phyloP scores from a whole-genome alignment of 2,888 invertebrate genomes.

The Cerceris rybyensis region DNA sequence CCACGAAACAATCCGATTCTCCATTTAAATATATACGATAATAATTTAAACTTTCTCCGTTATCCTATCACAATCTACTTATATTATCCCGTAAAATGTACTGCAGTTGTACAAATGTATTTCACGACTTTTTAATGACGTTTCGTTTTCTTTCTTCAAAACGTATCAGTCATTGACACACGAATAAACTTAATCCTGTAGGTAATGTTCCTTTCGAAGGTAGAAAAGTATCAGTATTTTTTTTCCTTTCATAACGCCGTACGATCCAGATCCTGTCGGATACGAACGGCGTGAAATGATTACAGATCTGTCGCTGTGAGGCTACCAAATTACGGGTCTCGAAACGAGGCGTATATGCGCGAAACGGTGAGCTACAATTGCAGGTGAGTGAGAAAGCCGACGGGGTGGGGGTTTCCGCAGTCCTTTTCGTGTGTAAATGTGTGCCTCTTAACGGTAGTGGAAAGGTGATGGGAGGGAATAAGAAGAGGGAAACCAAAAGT shows the following conservation, averaged over 20 bases:
- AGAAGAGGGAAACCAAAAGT: not conserved
- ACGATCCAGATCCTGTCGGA: constrained; percentile 23
- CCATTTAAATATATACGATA: no score
- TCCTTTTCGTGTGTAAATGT: not conserved
- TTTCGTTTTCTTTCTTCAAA: no score
- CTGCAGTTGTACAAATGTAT: no score
- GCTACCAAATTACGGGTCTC: constrained; percentile 43
- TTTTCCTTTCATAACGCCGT: not conserved
- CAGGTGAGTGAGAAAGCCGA: not conserved
- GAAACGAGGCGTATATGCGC: constrained; percentile 23
- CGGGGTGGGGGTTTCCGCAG: constrained; percentile 5
- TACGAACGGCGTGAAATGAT: constrained; percentile 40
- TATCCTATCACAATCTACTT: no score
- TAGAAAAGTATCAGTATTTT: no score
- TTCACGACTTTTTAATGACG: no score
- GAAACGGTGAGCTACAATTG: constrained; percentile 29
- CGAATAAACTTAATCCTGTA: no score
- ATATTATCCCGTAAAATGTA: no score
- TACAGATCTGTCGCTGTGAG: constrained; percentile 49
- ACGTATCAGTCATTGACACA: no score
- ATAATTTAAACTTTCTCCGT: no score
- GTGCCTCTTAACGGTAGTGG: not conserved
- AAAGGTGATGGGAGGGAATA: constrained; percentile 19
- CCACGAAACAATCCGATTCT: no score
- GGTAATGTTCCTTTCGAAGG: no score